Percentiles rank a stretch among this genome's conserved stretches.
phyloP scores from a whole-genome alignment of 2,888 invertebrate genomes.

The Zonitis immaculata region DNA sequence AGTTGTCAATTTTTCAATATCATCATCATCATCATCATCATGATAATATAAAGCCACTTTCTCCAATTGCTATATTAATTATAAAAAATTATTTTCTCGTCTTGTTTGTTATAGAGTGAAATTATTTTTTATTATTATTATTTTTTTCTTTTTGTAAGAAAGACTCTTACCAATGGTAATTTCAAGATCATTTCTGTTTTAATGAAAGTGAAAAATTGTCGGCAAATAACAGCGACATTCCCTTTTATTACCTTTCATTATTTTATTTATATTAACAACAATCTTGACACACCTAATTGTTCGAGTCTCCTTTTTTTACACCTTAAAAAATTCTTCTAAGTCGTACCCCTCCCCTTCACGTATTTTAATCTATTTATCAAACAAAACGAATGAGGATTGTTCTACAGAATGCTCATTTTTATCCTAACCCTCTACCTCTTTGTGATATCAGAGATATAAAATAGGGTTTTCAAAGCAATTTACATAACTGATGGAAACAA shows the following conservation, averaged over 20 bases:
- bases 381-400: no score
- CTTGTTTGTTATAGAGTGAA: neutral
- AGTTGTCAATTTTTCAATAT: neutral
- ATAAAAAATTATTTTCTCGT: neutral
- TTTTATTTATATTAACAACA: neutral
- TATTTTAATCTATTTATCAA: no score
- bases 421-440: no score
- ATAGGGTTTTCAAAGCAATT: no score
- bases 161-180: neutral
- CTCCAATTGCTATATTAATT: neutral
- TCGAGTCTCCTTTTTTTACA: no score
- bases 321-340: no score
- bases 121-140: neutral
- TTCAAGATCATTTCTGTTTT: conserved; percentile 6
- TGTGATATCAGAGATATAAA: no score
- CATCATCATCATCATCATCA: no score
- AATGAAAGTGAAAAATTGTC: neutral
- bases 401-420: no score
- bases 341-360: no score
- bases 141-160: neutral
- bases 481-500: no score
- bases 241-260: neutral
- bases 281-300: neutral
- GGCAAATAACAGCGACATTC: neutral
- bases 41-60: neutral